Evolutionary conservation across 2,113 vertebrate species (phyloP).

Genomic region (human (Homo sapiens)): DNA sequence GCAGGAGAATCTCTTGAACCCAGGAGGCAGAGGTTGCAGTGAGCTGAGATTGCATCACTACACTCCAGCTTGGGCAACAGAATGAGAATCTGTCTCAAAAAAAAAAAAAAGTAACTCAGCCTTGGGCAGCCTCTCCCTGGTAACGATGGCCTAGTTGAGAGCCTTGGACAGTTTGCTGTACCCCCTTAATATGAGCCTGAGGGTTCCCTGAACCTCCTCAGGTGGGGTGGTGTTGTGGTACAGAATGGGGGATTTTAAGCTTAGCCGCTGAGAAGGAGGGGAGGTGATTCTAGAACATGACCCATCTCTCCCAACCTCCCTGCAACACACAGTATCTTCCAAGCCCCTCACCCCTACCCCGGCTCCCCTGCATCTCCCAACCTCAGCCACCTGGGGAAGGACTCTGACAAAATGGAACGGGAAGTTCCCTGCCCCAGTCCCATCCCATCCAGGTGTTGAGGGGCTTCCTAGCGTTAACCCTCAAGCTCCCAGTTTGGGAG

Average conservation of each 20-base stretch:
- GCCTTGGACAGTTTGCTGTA: not conserved
- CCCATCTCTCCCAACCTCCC: not conserved
- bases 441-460: constrained; percentile 66
- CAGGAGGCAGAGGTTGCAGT: no score
- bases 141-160: not conserved
- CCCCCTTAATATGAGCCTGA: not conserved
- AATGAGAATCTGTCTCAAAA: no score
- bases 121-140: not conserved
- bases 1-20: no score
- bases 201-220: not conserved
- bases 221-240: not conserved
- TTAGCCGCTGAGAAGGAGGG: not conserved
- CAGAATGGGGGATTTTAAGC: not conserved
- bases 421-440: constrained; percentile 65
- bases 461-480: constrained; percentile 71
- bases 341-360: not conserved
- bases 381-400: not conserved
- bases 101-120: not conserved
- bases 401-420: constrained; percentile 55
- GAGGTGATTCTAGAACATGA: not conserved
- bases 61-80: no score
- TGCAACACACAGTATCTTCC: not conserved
- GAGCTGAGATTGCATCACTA: no score
- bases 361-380: not conserved
- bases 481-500: constrained; percentile 52